Conservation (phyloP, 2,113 vertebrate species). For the Strix uralensis region DNA sequence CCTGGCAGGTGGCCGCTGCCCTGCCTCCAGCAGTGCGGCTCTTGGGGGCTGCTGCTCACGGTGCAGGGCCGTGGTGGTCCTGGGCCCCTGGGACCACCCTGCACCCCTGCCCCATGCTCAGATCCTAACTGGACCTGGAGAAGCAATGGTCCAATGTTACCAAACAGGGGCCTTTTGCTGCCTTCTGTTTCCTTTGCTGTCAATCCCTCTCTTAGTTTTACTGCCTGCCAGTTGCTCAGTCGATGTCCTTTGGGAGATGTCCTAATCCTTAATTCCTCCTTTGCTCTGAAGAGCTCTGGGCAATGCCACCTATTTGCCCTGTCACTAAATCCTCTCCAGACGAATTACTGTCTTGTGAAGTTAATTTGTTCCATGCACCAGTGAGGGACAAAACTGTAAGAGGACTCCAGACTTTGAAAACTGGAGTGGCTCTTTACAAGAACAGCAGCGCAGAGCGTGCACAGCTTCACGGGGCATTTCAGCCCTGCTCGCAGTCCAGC, state of each 20-base stretch:
- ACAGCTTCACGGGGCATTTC: not conserved
- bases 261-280: not conserved
- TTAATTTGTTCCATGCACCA: not conserved
- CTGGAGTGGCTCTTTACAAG: not conserved
- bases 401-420: not conserved
- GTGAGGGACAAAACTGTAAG: not conserved
- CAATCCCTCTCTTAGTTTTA: not conserved
- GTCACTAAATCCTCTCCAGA: not conserved
- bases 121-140: not conserved
- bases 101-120: accelerated
- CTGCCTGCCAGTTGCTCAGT: not conserved
- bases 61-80: not conserved
- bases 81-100: too few species aligned
- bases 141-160: not conserved
- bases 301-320: not conserved
- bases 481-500: not conserved
- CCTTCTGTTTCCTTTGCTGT: not conserved
- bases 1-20: not conserved
- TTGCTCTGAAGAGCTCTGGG: not conserved
- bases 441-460: not conserved
- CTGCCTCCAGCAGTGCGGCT: not conserved
- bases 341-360: not conserved
- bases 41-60: too few species aligned
- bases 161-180: not conserved
- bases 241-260: not conserved